A percentile compares a stretch with the other conserved stretches of the same genome.
Evolutionary conservation across 2,888 invertebrate genomes (phyloP).

Genomic region (Lymantria dispar): DNA sequence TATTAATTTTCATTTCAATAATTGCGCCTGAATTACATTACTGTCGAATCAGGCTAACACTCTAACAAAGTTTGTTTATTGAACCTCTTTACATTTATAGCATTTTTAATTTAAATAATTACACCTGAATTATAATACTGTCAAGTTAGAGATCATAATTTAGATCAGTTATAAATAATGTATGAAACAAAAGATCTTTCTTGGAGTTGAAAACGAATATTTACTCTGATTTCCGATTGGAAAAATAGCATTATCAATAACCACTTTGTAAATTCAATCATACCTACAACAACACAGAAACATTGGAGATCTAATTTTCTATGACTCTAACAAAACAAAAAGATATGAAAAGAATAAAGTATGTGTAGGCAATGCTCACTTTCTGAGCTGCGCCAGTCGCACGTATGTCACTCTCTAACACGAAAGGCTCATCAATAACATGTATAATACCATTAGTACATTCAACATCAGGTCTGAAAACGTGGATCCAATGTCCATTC

Average conservation of each 20-base stretch:
- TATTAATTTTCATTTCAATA: too few relatives aligned
- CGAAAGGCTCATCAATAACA: slow-evolving; percentile 94
- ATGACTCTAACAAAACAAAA: slow-evolving; percentile 56
- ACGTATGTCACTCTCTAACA: slow-evolving; percentile 91
- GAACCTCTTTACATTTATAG: too few relatives aligned
- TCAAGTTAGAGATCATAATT: too few relatives aligned
- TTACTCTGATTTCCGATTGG: not conserved
- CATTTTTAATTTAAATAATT: too few relatives aligned
- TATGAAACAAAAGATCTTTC: not conserved
- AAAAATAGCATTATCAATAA: slow-evolving; percentile 5
- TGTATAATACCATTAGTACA: slow-evolving; percentile 98
- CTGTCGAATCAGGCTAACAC: too few relatives aligned
- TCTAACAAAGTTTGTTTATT: too few relatives aligned
- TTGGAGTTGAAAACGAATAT: not conserved
- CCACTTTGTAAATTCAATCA: not conserved
- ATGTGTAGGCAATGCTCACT: slow-evolving; percentile 40
- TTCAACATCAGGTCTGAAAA: slow-evolving; percentile 95
- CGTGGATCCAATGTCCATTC: slow-evolving; percentile 92
- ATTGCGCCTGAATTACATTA: too few relatives aligned
- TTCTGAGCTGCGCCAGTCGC: slow-evolving; percentile 81
- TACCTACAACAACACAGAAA: slow-evolving; percentile 1
- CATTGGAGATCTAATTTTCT: slow-evolving; percentile 48
- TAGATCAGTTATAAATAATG: too few relatives aligned
- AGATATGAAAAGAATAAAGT: slow-evolving; percentile 47
- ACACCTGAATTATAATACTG: too few relatives aligned